Percentiles rank a stretch among this genome's conserved stretches.
phyloP scores from a whole-genome alignment of 2,888 invertebrate genomes.

The Leptopilina syphax region DNA sequence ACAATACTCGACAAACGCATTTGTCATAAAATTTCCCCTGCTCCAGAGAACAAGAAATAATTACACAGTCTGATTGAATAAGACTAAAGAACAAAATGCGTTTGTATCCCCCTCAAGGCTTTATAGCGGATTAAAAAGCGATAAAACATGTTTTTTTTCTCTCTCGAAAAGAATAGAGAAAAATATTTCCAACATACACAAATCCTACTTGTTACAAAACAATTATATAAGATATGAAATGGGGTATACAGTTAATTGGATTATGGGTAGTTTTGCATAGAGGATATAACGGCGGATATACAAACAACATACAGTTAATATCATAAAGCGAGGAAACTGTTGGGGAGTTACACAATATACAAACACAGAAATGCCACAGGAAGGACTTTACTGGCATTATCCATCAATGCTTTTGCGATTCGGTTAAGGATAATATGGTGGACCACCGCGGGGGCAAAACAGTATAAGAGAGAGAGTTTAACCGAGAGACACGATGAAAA shows the following conservation, averaged over 20 bases:
- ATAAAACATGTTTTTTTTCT: no score
- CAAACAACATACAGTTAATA: neutral
- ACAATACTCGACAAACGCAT: no score
- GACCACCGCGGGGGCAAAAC: constrained; percentile 62
- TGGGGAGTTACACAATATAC: constrained; percentile 13
- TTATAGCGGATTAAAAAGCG: no score
- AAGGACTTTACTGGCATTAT: constrained; percentile 60
- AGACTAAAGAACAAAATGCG: no score
- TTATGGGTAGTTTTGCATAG: neutral
- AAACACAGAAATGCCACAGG: constrained; percentile 54
- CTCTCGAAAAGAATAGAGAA: no score
- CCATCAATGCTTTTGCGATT: constrained; percentile 63
- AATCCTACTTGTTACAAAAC: neutral
- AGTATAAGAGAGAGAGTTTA: constrained; percentile 43
- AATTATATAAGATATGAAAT: neutral
- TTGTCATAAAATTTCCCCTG: no score
- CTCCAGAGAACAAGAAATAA: no score
- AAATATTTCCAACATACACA: no score
- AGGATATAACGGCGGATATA: neutral
- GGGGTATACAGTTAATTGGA: neutral
- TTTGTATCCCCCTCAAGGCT: no score
- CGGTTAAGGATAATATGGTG: constrained; percentile 62
- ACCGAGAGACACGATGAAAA: constrained; percentile 56
- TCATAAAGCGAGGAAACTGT: constrained; percentile 13
- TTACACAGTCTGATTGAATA: no score